These are phyloP conservation scores for Bombus polaris DNA, from an alignment of 1,140 invertebrate species.

Conservation along the genomic window DNA sequence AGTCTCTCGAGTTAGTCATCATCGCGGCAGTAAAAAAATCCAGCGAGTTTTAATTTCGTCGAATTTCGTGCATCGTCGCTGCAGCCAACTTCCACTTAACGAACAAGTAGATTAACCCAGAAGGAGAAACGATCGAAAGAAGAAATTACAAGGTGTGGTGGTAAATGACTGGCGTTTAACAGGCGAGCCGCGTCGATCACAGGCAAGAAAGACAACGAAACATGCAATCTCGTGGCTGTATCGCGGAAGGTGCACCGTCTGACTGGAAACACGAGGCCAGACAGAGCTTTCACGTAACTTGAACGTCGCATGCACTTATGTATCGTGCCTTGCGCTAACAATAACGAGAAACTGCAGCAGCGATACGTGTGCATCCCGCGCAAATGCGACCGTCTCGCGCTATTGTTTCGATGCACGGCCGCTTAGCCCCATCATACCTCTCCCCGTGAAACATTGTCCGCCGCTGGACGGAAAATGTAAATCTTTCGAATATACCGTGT, in stretches of 20 bases:
- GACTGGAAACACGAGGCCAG: constrained; percentile 52
- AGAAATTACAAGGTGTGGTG: background rate
- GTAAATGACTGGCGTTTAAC: background rate
- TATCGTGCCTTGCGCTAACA: constrained; percentile 56
- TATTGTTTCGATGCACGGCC: constrained; percentile 20
- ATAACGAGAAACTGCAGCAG: constrained; percentile 34
- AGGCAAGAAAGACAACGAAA: background rate
- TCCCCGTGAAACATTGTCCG: constrained; percentile 23
- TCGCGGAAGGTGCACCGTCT: constrained; percentile 56
- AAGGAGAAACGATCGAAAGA: background rate
- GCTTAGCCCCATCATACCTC: constrained; percentile 17
- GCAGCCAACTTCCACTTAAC: too few relatives aligned
- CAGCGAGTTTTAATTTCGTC: too few relatives aligned
- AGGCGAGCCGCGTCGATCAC: background rate
- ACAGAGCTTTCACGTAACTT: constrained; percentile 40
- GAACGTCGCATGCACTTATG: constrained; percentile 46
- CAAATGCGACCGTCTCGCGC: constrained; percentile 4
- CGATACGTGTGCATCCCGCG: background rate
- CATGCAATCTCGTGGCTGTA: constrained; percentile 24
- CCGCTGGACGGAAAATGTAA: constrained; percentile 8
- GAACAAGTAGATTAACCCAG: too few relatives aligned
- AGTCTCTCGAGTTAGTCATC: too few relatives aligned
- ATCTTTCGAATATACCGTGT: constrained; percentile 19
- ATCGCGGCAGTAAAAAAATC: too few relatives aligned
- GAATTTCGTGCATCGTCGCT: too few relatives aligned